These are phyloP conservation scores for Pheucticus melanocephalus DNA, from an alignment of 2,113 vertebrate species.

Conservation along the genomic window DNA sequence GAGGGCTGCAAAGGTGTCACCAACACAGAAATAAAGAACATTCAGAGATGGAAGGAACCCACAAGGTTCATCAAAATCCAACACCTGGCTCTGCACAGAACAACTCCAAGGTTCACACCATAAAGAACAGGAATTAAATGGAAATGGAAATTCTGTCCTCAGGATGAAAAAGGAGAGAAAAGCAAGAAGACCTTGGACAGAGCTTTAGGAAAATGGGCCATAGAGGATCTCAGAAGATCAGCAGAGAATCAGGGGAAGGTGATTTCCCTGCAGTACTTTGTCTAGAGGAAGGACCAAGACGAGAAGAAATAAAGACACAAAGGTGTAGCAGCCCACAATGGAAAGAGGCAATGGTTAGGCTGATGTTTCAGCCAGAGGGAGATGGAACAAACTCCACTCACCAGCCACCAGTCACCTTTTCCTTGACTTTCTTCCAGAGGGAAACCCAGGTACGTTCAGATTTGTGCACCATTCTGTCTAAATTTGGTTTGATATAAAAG, in stretches of 20 bases:
- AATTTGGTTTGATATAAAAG: background rate
- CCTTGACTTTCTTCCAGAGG: background rate
- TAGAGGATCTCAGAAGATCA: background rate
- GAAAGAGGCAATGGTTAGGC: background rate
- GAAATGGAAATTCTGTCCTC: background rate
- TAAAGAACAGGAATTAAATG: background rate
- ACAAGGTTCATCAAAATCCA: background rate
- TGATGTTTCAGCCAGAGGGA: background rate
- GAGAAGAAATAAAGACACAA: background rate
- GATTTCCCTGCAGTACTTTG: background rate
- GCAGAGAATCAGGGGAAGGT: background rate
- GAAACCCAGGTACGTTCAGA: background rate
- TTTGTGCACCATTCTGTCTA: background rate
- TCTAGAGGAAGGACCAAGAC: background rate
- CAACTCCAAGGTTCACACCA: background rate
- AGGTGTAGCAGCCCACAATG: background rate
- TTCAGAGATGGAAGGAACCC: background rate
- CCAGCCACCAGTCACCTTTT: background rate
- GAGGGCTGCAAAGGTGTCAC: background rate
- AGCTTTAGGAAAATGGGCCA: background rate
- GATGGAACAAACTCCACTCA: background rate
- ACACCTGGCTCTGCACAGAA: background rate
- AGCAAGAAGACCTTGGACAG: background rate
- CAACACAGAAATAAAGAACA: background rate
- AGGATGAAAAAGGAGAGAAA: background rate